Evolutionary conservation across 2,113 vertebrate genomes (phyloP), one percentile per base, ranked within the genome.

Genomic region (Ophiodon elongatus): DNA sequence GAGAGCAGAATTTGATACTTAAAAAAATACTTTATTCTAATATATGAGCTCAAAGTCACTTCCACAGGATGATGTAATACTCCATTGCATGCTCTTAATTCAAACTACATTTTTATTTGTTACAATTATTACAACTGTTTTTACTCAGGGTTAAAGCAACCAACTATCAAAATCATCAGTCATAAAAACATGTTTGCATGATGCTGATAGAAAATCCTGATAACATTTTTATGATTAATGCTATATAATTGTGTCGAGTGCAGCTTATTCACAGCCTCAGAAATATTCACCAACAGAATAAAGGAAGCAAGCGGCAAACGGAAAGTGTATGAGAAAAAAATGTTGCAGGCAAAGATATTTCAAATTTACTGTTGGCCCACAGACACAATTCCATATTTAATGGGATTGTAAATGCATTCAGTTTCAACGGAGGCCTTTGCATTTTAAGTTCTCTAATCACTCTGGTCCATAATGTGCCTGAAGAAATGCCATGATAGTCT

Each of bases 321-420:
- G 70, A 84, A 92, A 94, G 89, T 86, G 73, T 70, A 88, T 76
- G 76, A 87, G 70, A 86, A 23, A 39, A 73, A 54, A 77, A 66
- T 80, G 80, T 94, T 84, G 74, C 83, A 85, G 90, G 79, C 83
- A 80, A 83, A 94, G 84, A 93, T 93, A 93, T 93, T 94, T 92
- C 76, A 93, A 91, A 95, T 94, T 92, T 94, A 94, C 89, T 91
- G 92, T 93, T 92, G 87, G 91, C 95, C 93, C 93, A 93, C 91
- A 96, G 93, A 94, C 93, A 95, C 94, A 94, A 95, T 94, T 95
- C 94, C 88, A 93, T 93, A 91, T 95, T 95, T 95, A 95, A 95
- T 94, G 90, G 95, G 93, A 95, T 95, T 95, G 92, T 94, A 94
- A 95, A 95, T 92, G 91, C 93, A 92, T 94, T 94, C 90, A 86